Conservation (phyloP, 1,140 invertebrate species). For the Globodera ellingtonae region DNA sequence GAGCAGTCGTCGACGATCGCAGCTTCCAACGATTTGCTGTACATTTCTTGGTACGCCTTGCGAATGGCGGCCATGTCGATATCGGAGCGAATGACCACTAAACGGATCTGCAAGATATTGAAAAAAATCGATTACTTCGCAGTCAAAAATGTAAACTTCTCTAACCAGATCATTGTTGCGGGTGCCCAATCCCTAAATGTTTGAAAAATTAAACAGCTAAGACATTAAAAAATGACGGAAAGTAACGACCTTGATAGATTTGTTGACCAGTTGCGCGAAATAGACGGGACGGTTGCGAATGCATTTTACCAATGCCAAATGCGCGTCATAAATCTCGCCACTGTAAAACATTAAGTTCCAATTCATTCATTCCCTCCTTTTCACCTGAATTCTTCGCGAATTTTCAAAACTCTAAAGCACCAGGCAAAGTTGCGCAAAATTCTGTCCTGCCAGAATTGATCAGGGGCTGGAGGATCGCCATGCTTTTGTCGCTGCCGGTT, state of each 20-base stretch:
- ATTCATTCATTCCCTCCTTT: too few species aligned
- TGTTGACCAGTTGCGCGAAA: conserved; percentile 86
- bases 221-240: too few species aligned
- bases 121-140: not conserved
- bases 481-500: conserved; percentile 68
- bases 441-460: conserved; percentile 60
- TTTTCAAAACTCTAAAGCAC: conserved; percentile 68
- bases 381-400: conserved; percentile 80
- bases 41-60: conserved; percentile 66
- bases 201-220: too few species aligned
- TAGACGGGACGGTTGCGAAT: conserved; percentile 87
- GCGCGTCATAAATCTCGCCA: conserved; percentile 80
- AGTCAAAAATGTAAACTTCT: not conserved
- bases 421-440: conserved; percentile 73
- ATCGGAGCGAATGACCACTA: conserved; percentile 68
- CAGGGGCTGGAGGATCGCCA: conserved; percentile 54
- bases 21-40: conserved; percentile 65
- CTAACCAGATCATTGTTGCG: conserved; percentile 67
- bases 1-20: conserved; percentile 65
- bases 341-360: conserved; percentile 65
- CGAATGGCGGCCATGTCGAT: conserved; percentile 70
- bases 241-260: too few species aligned
- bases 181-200: conserved; percentile 62
- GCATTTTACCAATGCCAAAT: conserved; percentile 79
- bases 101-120: conserved; percentile 57